Base-by-base conservation (phyloP, 2,888 invertebrate genomes). In the Sympetrum striolatum region DNA sequence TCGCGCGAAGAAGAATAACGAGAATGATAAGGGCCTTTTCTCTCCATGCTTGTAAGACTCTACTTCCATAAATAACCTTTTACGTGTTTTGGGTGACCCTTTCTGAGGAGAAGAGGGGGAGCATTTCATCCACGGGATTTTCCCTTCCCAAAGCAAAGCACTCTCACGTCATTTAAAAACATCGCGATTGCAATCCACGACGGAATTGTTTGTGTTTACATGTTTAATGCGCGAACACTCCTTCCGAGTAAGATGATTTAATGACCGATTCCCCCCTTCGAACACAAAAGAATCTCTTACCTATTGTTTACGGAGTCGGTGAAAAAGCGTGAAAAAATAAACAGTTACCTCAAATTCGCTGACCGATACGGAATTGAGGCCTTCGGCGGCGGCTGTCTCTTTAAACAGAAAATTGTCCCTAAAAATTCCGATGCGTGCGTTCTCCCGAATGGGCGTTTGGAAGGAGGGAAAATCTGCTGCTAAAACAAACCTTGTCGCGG, bases 401-500 rank as follows among this genome's bases (percentile, higher is more conserved):
- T 86, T 64, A 86, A 86, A 60, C 60, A 86, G n/a, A 60, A 60
- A 60, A 37, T 37, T 60, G 86, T 60, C 82, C 86, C 14, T 37
- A 60, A 60, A 48, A 60, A 86, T 60, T 86, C 86, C 86, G 86
- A 86, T 86, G 86, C 60, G 18, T 48, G n/a, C 86, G 58, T 58
- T 53, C 82, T 53, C 53, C 18, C 58, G 35, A 31, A 4, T 12
- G 58, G 58, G 25, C 12, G 31, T 37, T n/a, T n/a, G n/a, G 64
- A 35, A 12, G 82, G 58, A 86, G 37, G n/a, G 86, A 86, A 60
- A 86, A 86, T 86, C 86, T 86, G 60, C 58, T 82, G 82, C 58
- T 60, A 86, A 86, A 86, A 86, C 86, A 86, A 86, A 86, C 86
- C 86, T 60, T 86, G 86, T 86, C 86, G 86, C 35, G 86, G 86